Evolutionary conservation across 2,113 vertebrate species (phyloP).

Genomic region (Copsychus sechellarum): DNA sequence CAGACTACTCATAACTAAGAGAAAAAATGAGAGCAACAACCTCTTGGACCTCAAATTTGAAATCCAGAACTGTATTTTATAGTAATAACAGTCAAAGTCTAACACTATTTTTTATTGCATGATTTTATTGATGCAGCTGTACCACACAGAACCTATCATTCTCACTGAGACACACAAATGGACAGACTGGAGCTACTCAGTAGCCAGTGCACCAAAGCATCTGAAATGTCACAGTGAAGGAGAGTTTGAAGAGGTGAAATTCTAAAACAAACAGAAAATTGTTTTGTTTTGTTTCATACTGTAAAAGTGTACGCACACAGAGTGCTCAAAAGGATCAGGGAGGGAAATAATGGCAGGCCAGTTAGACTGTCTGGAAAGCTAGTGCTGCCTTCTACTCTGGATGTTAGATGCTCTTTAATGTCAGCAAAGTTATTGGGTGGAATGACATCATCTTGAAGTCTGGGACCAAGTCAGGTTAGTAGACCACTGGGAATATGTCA

Average conservation of each 20-base stretch:
- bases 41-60: not conserved
- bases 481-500: not conserved
- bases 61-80: not conserved
- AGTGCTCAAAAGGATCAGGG: not conserved
- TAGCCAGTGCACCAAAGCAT: rapidly evolving
- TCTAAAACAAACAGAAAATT: not conserved
- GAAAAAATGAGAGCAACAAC: not conserved
- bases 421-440: not conserved
- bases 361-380: not conserved
- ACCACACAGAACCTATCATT: not conserved
- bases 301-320: not conserved
- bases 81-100: not conserved
- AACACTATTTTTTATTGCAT: not conserved
- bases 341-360: not conserved
- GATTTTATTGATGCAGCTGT: not conserved
- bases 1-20: not conserved
- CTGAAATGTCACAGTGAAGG: not conserved
- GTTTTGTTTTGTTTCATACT: not conserved
- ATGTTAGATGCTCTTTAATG: not conserved
- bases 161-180: not conserved
- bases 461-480: not conserved
- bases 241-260: not conserved
- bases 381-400: not conserved
- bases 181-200: not conserved
- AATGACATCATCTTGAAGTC: not conserved